Evolutionary conservation across 1,140 invertebrate genomes (phyloP), one percentile per base, ranked within the genome.

Genomic region (Ceratina japonica): DNA sequence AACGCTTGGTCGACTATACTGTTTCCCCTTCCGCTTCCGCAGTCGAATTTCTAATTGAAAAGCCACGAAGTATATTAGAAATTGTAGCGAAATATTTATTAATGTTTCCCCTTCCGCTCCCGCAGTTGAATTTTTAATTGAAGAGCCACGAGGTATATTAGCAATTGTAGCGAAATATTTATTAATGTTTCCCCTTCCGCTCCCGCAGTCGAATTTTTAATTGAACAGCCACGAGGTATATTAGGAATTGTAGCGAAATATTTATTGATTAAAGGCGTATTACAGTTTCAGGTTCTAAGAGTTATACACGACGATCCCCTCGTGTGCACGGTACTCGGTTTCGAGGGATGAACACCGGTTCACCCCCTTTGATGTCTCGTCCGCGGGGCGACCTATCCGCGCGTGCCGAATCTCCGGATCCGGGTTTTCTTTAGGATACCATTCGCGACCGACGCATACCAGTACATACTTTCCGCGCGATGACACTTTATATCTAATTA

Each of bases 211-310:
- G n/a, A n/a, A n/a, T n/a, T n/a, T n/a, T n/a, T n/a, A n/a, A n/a
- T n/a, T n/a, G n/a, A n/a, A n/a, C n/a, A n/a, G n/a, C n/a, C n/a
- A n/a, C n/a, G n/a, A n/a, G n/a, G n/a, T n/a, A n/a, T n/a, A n/a
- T n/a, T n/a, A n/a, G n/a, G n/a, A n/a, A n/a, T n/a, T n/a, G n/a
- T n/a, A n/a, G n/a, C n/a, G n/a, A n/a, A n/a, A n/a, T n/a, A n/a
- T n/a, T n/a, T 86, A 86, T 86, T 86, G 79, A 86, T 86, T 86
- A 83, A 86, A 86, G 81, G 77, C 80, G 83, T 86, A 78, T 86
- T 86, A 86, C 81, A 86, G 62, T 66, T 86, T 80, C 70, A 83
- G 66, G 63, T 80, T 83, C 84, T 86, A 86, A 54, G 74, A 86
- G 27, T 56, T 86, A 86, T 69, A 86, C 84, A 86, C 80, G 83